phyloP scores from a whole-genome alignment of 2,888 invertebrate genomes.

The Limnephilus lunatus region DNA sequence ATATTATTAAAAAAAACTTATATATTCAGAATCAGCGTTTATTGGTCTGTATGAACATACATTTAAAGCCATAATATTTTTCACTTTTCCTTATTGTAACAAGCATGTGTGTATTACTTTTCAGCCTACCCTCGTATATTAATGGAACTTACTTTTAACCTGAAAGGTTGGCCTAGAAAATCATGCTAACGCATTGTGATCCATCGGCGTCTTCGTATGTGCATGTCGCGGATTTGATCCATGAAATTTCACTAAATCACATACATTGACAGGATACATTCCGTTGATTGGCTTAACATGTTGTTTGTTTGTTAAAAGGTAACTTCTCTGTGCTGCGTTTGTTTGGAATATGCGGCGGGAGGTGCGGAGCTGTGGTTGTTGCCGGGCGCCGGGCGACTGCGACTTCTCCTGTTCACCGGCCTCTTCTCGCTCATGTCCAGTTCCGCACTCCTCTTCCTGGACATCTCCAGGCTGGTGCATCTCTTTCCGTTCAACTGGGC shows the following conservation, averaged over 20 bases:
- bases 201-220: too few species aligned
- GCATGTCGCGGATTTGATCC: too few species aligned
- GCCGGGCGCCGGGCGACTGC: conserved; percentile 70
- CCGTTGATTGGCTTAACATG: background rate
- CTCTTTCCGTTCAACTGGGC: conserved; percentile 75
- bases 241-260: too few species aligned
- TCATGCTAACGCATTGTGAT: too few species aligned
- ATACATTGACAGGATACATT: too few species aligned
- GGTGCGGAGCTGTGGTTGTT: conserved; percentile 64
- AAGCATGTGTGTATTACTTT: too few species aligned
- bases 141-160: background rate
- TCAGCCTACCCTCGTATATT: too few species aligned
- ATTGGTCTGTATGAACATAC: background rate
- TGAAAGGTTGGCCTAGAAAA: background rate
- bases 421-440: conserved; percentile 73
- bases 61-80: too few species aligned
- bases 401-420: conserved; percentile 73
- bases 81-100: too few species aligned
- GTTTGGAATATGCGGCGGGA: conserved; percentile 65
- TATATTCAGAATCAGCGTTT: too few species aligned
- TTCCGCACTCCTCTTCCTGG: conserved; percentile 68
- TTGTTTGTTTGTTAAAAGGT: conserved; percentile 45
- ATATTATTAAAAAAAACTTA: too few species aligned
- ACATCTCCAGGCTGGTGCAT: conserved; percentile 72
- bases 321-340: conserved; percentile 62